Base-by-base conservation (phyloP, 2,797 vertebrate species). In the Takifugu ocellatus region DNA sequence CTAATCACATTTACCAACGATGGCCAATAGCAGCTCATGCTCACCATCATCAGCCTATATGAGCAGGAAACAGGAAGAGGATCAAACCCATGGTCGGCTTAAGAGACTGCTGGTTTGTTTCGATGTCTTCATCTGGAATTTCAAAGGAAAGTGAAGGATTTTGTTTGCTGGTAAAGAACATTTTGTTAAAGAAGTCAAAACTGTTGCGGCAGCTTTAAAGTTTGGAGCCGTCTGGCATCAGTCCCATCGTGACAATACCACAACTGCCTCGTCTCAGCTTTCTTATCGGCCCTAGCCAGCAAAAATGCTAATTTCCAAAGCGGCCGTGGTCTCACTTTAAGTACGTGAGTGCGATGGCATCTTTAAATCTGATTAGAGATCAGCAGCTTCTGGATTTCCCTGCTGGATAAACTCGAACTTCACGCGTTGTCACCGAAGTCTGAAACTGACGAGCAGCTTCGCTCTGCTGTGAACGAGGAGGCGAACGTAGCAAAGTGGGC, bases 291-390 rank as follows among this genome's bases (percentile, higher is more conserved):
- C 36, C 36, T 39, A 12, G 36, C 36, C 36, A 39, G 36, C 36
- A 2, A 14, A 33, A 33, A 33, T 33, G 31, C 31, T 33, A 33
- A 33, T 33, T 39, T 12, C 12, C 36, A 3, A 39, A 14, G 36
- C 10, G 11, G 36, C 2, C 74, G 77, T 83, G 81, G 84, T 83
- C 83, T 88, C 81, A 56, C 79, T 88, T 81, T 79, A 81, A 78
- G 86, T 52, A 50, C 70, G 72, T 81, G 78, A 65, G 3, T 49
- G 51, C 50, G 73, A 78, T 61, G 59, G 51, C 63, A 29, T 86
- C 79, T 83, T 89, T 89, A 91, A 91, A 90, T 88, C 88, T 88
- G 88, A 76, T 89, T 87, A 85, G 81, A 87, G 36, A 83, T 75
- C 56, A 46, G 82, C 31, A 10, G 31, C 31, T 10, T 33, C 31